Evolutionary conservation across 2,113 vertebrate species (phyloP), one percentile per base, ranked within the genome.

Genomic region (Saccopteryx leptura): DNA sequence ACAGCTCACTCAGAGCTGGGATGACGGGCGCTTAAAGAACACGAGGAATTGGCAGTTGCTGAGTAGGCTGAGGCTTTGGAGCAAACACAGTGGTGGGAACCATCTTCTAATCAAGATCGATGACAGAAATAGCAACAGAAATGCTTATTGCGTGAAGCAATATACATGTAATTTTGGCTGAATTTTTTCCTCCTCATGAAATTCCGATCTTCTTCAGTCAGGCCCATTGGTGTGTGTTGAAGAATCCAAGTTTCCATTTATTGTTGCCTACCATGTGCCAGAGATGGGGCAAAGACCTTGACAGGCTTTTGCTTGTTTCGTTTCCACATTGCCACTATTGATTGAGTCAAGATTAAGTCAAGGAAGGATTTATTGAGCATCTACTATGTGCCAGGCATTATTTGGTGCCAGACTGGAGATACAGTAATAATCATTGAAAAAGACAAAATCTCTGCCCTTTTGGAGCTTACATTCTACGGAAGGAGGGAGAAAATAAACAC

Each of bases 51-150:
- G 75, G 12, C 54, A 63, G 28, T 33, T 61, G 48, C 48, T n/a
- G 65, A 79, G 17, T 9, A 66, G 90, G 48, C 71, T 86, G 39
- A 50, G 12, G 9, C 50, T 93, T 63, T 33, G 87, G 74, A 89
- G 78, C 50, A 9, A 61, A 66, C 2, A 61, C n/a, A 50, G 28
- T 4, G 21, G 56, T 58, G n/a, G 21, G 33, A 78, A n/a, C 46
- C 82, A 28, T 81, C 56, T 96, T 83, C 86, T 87, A 66, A 93
- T 93, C 33, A 50, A 71, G 90, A 90, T 7, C 60, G 92, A 81
- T 71, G 80, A 74, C 61, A 72, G 71, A 80, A 52, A 75, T 1
- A 28, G 48, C 39, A 14, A 19, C 31, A 88, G 56, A 66, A 72
- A 74, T 97, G 87, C 79, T 61, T 79, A 71, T 8, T 21, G 50